Evolutionary conservation across 2,797 vertebrate species (phyloP).

Genomic region (Clarias laeviceps): DNA sequence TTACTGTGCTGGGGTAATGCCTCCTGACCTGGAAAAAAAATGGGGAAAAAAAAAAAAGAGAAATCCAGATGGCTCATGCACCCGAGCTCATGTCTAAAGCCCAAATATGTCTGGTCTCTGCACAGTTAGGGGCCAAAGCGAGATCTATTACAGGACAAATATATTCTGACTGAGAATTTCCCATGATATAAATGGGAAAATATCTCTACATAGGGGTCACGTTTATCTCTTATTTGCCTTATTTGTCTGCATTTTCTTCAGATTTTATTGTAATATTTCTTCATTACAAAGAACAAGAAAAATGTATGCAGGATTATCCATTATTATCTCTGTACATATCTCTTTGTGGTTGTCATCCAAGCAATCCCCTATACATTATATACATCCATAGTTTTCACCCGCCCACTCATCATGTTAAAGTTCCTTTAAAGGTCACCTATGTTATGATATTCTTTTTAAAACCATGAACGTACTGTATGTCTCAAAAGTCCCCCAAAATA

Average conservation of each 20-base stretch:
- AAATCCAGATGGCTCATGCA: conserved; percentile 60
- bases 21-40: conserved; percentile 53
- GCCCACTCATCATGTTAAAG: not conserved
- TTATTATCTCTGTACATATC: not conserved
- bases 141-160: conserved; percentile 55
- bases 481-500: no score
- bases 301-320: not conserved
- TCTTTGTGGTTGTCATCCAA: not conserved
- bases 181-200: conserved; percentile 21
- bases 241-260: not conserved
- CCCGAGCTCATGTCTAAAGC: conserved; percentile 53
- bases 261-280: not conserved
- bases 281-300: not conserved
- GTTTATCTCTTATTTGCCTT: not conserved
- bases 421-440: not conserved
- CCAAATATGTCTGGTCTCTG: conserved; percentile 57
- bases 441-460: no score
- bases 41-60: conserved; percentile 14
- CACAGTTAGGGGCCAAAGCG: conserved; percentile 48
- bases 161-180: conserved; percentile 53
- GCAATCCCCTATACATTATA: not conserved
- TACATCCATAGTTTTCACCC: not conserved
- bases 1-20: conserved; percentile 56
- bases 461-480: no score
- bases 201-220: conserved; percentile 11